These are phyloP conservation scores for Ellobius talpinus DNA, from an alignment of 2,113 vertebrate species.

Conservation along the genomic window DNA sequence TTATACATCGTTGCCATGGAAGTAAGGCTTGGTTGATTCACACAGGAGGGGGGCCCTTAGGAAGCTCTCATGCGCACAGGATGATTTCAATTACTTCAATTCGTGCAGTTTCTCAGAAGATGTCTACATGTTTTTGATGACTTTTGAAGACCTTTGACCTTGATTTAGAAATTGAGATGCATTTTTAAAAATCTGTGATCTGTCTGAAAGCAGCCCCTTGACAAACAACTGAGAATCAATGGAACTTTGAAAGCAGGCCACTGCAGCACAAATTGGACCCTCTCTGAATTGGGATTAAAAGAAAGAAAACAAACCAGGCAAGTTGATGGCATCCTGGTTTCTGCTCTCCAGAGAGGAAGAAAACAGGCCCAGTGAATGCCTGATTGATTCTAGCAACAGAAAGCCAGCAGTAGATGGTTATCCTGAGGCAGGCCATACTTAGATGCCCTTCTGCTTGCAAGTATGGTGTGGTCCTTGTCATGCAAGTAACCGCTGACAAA, in stretches of 20 bases:
- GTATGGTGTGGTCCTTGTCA: neutral
- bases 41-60: neutral
- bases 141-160: conserved; percentile 29
- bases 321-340: neutral
- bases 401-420: neutral
- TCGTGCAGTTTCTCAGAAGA: conserved; percentile 45
- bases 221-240: neutral
- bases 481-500: conserved; percentile 16
- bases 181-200: neutral
- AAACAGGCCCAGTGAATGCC: neutral
- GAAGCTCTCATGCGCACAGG: neutral
- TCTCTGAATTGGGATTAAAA: conserved; percentile 30
- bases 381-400: neutral
- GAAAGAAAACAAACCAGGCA: neutral
- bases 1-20: conserved; percentile 22
- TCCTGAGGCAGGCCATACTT: conserved; percentile 9
- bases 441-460: conserved; percentile 1
- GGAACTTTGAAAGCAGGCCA: neutral
- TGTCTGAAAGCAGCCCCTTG: neutral
- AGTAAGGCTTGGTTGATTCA: conserved; percentile 10
- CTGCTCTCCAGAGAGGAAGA: neutral
- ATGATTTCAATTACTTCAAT: conserved; percentile 29
- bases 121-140: neutral
- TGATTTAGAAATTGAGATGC: conserved; percentile 31
- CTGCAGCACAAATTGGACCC: neutral